Conservation (phyloP, 2,113 vertebrate species). For the Geothlypis trichas region DNA sequence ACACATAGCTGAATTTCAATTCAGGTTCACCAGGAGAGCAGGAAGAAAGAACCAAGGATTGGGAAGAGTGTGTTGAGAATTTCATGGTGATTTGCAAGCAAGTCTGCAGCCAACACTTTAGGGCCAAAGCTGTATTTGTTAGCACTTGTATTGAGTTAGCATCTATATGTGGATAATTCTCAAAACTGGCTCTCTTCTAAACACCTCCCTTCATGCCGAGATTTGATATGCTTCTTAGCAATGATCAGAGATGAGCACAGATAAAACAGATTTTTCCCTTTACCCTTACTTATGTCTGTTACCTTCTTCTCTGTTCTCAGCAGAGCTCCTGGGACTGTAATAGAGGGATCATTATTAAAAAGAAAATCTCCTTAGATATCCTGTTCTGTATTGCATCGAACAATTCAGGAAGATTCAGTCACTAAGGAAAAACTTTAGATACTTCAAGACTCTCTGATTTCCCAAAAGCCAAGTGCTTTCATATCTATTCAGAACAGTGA, state of each 20-base stretch:
- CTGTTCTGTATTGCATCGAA: neutral
- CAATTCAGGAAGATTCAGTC: neutral
- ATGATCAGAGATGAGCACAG: neutral
- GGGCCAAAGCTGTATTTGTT: neutral
- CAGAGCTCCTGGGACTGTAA: neutral
- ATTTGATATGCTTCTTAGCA: neutral
- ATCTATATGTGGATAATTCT: neutral
- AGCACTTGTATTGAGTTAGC: neutral
- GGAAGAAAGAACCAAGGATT: neutral
- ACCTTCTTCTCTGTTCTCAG: neutral
- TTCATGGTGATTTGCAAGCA: neutral
- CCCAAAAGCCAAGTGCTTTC: neutral
- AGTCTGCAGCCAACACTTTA: neutral
- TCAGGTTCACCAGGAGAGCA: neutral
- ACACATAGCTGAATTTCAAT: neutral
- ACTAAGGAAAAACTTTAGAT: neutral
- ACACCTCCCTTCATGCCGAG: neutral
- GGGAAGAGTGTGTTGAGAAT: neutral
- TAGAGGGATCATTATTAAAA: neutral
- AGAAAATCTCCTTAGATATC: neutral
- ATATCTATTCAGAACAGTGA: neutral
- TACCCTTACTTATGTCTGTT: neutral
- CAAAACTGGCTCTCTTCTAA: neutral
- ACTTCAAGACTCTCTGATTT: neutral
- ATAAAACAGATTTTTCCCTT: neutral